Base-by-base conservation (phyloP, 2,797 vertebrate species). In the Cossypha caffra region DNA sequence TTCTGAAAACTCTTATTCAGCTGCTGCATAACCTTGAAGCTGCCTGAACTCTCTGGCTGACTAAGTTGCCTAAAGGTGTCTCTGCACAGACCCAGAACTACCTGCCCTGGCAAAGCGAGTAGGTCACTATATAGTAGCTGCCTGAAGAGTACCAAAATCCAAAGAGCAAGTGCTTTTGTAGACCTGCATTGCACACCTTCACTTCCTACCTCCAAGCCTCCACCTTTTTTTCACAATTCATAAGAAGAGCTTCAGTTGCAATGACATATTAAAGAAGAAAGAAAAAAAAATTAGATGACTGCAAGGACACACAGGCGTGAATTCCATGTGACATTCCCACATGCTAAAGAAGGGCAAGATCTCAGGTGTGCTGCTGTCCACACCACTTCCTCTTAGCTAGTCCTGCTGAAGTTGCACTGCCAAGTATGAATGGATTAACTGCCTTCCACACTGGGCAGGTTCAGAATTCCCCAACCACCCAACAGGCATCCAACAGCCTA, bases 1-100 rank as follows among this genome's bases (percentile, higher is more conserved):
- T 91, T 42, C 45, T 80, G 50, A 86, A 90, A 93, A 83, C 35
- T 90, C 76, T 45, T 52, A 71, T 48, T 96, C 75, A 86, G 79
- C 82, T 95, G 29, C 88, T 83, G 64, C 42, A 50, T 74, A 88
- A 94, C 73, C 72, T 88, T 91, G 92, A 80, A 71, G 37, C 16
- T 80, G 52, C 28, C 52, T 83, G 45, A 83, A 74, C 75, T 45
- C 11, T 51, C n/a, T 68, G n/a, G 62, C 48, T 85, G 74, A 51
- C 58, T 66, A 37, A 74, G 47, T 29, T 73, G 33, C 31, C 71
- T 59, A 66, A 73, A 77, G 57, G 29, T 67, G 38, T 24, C 28
- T 45, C 40, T 88, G 48, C 68, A 69, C 12, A 88, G 52, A 66
- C 28, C 4, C 48, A 80, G 68, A 73, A 63, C 28, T 45, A 48